phyloP scores from a whole-genome alignment of 2,113 vertebrate species.

The Plectropomus leopardus region DNA sequence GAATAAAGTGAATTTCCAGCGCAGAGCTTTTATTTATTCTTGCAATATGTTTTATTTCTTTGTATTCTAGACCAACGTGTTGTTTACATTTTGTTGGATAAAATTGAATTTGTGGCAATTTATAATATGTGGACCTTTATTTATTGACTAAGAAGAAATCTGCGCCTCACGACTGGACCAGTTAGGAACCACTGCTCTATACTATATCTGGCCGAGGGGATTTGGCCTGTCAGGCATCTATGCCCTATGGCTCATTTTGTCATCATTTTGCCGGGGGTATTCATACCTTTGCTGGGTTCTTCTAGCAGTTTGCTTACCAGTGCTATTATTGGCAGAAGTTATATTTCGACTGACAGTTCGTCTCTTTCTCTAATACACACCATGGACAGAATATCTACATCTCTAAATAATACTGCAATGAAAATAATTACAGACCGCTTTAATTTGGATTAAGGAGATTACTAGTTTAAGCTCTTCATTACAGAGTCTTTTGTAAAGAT shows the following conservation, averaged over 20 bases:
- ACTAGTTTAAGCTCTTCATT: conserved; percentile 63
- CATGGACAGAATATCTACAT: background rate
- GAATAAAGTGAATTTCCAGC: too few species aligned
- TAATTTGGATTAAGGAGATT: conserved; percentile 66
- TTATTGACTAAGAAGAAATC: too few species aligned
- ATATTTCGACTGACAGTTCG: background rate
- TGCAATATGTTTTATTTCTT: too few species aligned
- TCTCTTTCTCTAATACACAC: background rate
- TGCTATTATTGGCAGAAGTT: background rate
- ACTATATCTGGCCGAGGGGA: background rate
- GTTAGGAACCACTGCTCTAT: too few species aligned
- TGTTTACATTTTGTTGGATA: too few species aligned
- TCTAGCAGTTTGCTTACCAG: background rate
- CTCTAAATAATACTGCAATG: conserved; percentile 44
- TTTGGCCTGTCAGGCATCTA: background rate
- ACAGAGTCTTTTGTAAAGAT: conserved; percentile 43
- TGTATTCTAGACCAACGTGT: too few species aligned
- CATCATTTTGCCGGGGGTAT: background rate
- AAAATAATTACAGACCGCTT: conserved; percentile 64
- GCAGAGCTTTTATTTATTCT: too few species aligned
- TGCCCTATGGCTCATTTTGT: background rate
- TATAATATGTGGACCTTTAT: too few species aligned
- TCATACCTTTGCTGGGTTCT: background rate
- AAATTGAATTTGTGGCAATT: background rate
- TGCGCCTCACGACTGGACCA: too few species aligned